Conservation (phyloP, 2,888 invertebrate genomes). For the Sphaeridia pumilis region DNA sequence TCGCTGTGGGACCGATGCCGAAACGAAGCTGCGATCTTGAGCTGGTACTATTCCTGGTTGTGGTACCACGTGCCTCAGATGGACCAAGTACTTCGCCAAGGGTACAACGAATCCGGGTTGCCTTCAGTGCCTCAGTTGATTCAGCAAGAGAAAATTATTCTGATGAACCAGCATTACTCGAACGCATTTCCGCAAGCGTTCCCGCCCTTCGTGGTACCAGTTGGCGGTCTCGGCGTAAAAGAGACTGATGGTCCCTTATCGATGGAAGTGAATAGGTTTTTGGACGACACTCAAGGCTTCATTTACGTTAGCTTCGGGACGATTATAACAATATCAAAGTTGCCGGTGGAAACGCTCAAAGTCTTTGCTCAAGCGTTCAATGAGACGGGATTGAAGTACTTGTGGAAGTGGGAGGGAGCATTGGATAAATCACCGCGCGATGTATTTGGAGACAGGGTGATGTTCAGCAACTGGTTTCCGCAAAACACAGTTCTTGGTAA, state of each 20-base stretch:
- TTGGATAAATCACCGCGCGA: constrained; percentile 19
- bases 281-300: background rate
- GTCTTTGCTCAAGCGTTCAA: constrained; percentile 18
- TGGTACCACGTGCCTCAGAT: background rate
- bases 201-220: constrained; percentile 4
- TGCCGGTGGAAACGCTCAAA: constrained; percentile 13
- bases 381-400: constrained; percentile 14
- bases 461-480: constrained; percentile 24
- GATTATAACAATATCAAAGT: constrained; percentile 16
- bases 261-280: background rate
- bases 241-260: too few species aligned
- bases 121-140: background rate
- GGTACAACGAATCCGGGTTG: background rate
- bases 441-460: constrained; percentile 21
- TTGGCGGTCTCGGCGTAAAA: constrained; percentile 1
- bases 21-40: background rate
- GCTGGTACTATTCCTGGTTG: background rate
- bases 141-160: background rate
- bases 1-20: background rate
- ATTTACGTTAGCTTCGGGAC: constrained; percentile 16
- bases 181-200: background rate
- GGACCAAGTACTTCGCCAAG: background rate
- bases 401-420: constrained; percentile 28
- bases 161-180: background rate
- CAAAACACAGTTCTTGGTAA: constrained; percentile 25